A percentile compares a stretch with the other conserved stretches of the same genome.
Conservation (phyloP, 2,113 vertebrate genomes). For the Ascaphus truei region DNA sequence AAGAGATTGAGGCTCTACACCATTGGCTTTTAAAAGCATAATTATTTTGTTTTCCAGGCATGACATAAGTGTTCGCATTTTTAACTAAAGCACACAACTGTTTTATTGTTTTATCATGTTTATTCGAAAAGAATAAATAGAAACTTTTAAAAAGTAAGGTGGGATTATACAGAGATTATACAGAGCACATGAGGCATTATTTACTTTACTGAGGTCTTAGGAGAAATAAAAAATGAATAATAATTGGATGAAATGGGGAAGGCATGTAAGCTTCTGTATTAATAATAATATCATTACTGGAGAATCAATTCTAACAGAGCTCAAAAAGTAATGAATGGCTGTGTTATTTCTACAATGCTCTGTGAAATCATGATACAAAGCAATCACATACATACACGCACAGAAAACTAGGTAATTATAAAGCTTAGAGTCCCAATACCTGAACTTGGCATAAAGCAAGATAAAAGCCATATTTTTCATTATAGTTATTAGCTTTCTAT, state of each 20-base stretch:
- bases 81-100: too few relatives aligned
- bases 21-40: too few relatives aligned
- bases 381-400: conserved; percentile 40
- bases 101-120: too few relatives aligned
- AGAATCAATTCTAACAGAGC: conserved; percentile 29
- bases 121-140: too few relatives aligned
- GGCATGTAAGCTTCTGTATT: not conserved
- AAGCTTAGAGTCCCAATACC: conserved; percentile 37
- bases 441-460: conserved; percentile 38
- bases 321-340: conserved; percentile 37
- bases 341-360: conserved; percentile 40
- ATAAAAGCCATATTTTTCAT: conserved; percentile 42
- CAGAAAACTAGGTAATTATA: conserved; percentile 44
- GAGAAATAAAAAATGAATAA: too few relatives aligned
- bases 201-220: too few relatives aligned
- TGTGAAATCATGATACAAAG: conserved; percentile 31
- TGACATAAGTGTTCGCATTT: too few relatives aligned
- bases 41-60: too few relatives aligned
- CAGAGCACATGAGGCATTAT: too few relatives aligned
- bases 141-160: too few relatives aligned
- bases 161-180: too few relatives aligned
- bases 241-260: conserved; percentile 35
- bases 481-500: conserved; percentile 36
- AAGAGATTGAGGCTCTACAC: too few relatives aligned
- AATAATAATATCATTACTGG: not conserved